Percentiles rank a stretch among this genome's conserved stretches.
phyloP scores from a whole-genome alignment of 2,797 vertebrate species.

The Molossus molossus region DNA sequence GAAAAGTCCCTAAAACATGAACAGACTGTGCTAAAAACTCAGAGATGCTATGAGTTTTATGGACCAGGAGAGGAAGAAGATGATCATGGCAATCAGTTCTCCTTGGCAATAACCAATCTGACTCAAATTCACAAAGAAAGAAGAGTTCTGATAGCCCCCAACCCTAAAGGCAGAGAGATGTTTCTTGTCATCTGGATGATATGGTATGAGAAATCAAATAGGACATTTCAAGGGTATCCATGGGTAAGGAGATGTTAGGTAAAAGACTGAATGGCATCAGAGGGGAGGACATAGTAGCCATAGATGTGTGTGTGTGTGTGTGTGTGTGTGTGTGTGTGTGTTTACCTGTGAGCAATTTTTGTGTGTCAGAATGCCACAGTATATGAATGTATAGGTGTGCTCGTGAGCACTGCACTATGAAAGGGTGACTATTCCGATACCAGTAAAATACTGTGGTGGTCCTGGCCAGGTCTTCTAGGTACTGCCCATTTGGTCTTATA shows the following conservation, averaged over 20 bases:
- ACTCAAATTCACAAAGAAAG: neutral
- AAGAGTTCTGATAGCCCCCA: neutral
- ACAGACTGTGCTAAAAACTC: neutral
- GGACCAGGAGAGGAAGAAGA: neutral
- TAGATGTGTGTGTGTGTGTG: neutral
- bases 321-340: neutral
- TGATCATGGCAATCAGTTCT: neutral
- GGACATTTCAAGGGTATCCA: neutral
- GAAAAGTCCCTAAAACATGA: neutral
- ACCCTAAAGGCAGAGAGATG: fast-evolving
- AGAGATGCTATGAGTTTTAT: neutral
- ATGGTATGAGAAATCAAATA: neutral
- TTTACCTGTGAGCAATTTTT: neutral
- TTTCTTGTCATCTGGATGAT: neutral
- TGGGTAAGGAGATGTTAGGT: fast-evolving
- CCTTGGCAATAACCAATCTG: neutral
- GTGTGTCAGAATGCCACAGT: neutral
- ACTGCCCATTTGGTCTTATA: neutral
- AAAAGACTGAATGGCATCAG: neutral
- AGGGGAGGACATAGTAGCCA: neutral
- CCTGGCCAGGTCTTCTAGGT: neutral
- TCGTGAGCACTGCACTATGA: neutral
- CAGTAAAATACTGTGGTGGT: neutral
- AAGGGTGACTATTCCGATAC: neutral
- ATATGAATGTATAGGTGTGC: neutral